A percentile compares a stretch with the other conserved stretches of the same genome.
These are phyloP conservation scores for Corythoichthys haematopterus DNA, from an alignment of 2,113 vertebrate genomes.

Conservation along the genomic window DNA sequence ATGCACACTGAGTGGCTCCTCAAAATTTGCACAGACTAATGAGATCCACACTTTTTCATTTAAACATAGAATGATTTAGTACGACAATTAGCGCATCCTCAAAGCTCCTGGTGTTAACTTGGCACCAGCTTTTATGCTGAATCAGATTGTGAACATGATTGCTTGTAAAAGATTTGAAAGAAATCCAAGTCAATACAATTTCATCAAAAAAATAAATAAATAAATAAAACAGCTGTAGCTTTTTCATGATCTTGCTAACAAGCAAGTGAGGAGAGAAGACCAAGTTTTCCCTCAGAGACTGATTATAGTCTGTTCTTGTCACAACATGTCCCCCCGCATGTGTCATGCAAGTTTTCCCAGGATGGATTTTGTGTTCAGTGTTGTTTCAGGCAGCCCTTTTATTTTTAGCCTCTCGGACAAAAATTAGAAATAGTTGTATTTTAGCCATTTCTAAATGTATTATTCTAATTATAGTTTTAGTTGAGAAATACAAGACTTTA, in stretches of 20 bases:
- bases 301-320: slow-evolving; percentile 51
- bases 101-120: neutral
- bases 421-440: too few relatives aligned
- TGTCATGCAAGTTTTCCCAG: slow-evolving; percentile 20
- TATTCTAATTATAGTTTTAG: too few relatives aligned
- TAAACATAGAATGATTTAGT: neutral
- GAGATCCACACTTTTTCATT: neutral
- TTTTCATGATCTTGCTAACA: neutral
- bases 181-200: neutral
- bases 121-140: neutral
- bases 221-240: neutral
- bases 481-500: too few relatives aligned
- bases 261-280: neutral
- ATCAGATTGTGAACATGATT: too few relatives aligned
- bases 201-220: neutral
- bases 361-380: slow-evolving; percentile 25
- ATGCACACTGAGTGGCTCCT: neutral
- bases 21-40: neutral
- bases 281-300: slow-evolving; percentile 37
- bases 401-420: too few relatives aligned
- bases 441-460: too few relatives aligned
- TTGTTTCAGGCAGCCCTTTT: too few relatives aligned
- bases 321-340: slow-evolving; percentile 14
- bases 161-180: too few relatives aligned
- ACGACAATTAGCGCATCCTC: neutral